These are phyloP conservation scores for Tetramorium bicarinatum DNA, from an alignment of 2,888 invertebrate species.

Conservation along the genomic window DNA sequence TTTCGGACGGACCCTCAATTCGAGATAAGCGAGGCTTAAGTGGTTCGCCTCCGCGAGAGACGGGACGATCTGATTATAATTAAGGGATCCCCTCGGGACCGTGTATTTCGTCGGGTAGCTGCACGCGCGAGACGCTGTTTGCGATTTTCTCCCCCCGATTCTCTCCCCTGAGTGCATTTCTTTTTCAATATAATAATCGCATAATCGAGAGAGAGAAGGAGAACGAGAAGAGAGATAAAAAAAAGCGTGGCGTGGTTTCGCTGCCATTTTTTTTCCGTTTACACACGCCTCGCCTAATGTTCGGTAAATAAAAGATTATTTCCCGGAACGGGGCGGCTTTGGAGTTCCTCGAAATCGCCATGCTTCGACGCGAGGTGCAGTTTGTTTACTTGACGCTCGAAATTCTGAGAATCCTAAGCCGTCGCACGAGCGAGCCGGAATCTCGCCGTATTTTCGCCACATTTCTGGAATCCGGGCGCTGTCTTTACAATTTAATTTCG, in stretches of 20 bases:
- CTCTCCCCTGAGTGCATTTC: neutral
- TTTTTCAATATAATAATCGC: neutral
- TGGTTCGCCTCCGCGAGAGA: neutral
- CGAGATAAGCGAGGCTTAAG: constrained; percentile 13
- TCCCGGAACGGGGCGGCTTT: neutral
- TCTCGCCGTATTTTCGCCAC: too few species aligned
- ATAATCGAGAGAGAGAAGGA: too few species aligned
- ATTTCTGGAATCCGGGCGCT: neutral
- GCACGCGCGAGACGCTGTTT: neutral
- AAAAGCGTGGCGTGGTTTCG: neutral
- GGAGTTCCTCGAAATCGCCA: neutral
- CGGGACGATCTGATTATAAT: neutral
- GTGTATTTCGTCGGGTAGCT: neutral
- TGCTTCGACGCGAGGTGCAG: neutral
- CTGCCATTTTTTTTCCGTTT: neutral
- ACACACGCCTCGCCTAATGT: too few species aligned
- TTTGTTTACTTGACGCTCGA: neutral
- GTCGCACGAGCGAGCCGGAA: neutral
- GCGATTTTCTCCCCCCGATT: neutral
- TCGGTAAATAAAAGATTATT: neutral
- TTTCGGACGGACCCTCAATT: constrained; percentile 16
- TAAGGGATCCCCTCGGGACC: neutral
- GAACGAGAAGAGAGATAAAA: neutral
- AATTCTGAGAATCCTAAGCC: neutral
- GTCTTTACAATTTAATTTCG: neutral